These are phyloP conservation scores for Chrysopa pallens DNA, from an alignment of 1,140 invertebrate species.

Conservation along the genomic window DNA sequence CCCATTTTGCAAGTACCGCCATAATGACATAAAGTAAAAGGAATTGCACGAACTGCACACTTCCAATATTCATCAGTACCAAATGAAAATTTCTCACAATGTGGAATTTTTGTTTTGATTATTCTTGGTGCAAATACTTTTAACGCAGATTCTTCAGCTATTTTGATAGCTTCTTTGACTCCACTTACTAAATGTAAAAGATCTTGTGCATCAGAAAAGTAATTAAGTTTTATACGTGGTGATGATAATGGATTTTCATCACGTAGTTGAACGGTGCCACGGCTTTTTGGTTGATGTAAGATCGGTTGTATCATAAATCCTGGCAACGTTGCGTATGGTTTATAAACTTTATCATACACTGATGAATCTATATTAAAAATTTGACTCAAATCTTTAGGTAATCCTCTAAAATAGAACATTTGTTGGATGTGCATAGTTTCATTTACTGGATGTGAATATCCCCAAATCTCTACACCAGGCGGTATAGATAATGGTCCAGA, in stretches of 20 bases:
- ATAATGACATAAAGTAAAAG: constrained; percentile 30
- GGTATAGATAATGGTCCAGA: constrained; percentile 1
- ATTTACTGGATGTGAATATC: neutral
- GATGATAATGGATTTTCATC: constrained; percentile 7
- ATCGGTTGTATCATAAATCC: constrained; percentile 66
- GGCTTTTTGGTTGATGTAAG: constrained; percentile 23
- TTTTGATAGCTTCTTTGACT: constrained; percentile 19
- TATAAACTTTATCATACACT: constrained; percentile 45
- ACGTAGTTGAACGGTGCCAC: constrained; percentile 23
- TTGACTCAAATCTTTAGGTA: neutral
- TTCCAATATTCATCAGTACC: constrained; percentile 30
- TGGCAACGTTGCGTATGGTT: constrained; percentile 52
- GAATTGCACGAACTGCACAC: constrained; percentile 33
- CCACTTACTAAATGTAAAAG: constrained; percentile 15
- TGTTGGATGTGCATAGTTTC: neutral
- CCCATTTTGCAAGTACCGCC: constrained; percentile 40
- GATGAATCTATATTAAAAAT: too few relatives aligned
- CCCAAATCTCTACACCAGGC: neutral
- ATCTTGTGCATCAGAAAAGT: constrained; percentile 24
- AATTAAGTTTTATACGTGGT: constrained; percentile 22
- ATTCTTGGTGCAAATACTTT: constrained; percentile 17
- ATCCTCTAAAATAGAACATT: neutral
- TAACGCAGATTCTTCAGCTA: constrained; percentile 15
- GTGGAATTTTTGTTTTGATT: constrained; percentile 27
- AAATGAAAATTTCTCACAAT: constrained; percentile 26